Evolutionary conservation across 2,888 invertebrate genomes (phyloP).

Genomic region (Agrilus mali): DNA sequence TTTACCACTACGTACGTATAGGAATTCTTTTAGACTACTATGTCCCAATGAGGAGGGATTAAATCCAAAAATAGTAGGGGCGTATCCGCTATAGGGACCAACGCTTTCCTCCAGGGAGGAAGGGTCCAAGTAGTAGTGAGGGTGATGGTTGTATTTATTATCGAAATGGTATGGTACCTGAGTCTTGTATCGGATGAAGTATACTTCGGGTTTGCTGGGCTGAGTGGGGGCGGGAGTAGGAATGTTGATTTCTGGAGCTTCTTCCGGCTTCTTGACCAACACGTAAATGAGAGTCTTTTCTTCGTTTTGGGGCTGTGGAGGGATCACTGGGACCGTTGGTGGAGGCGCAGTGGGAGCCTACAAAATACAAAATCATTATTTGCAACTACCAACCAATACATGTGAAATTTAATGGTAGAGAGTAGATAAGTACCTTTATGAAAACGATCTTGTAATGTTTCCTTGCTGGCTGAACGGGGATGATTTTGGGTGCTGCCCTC

Average conservation of each 20-base stretch:
- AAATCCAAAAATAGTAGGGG: too few relatives aligned
- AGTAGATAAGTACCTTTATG: slow-evolving; percentile 46
- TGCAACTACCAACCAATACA: background rate
- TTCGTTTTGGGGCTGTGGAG: slow-evolving; percentile 71
- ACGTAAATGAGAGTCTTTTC: slow-evolving; percentile 84
- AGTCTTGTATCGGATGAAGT: slow-evolving; percentile 81
- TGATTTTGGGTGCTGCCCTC: slow-evolving; percentile 48
- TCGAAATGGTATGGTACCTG: slow-evolving; percentile 40
- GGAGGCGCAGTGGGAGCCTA: slow-evolving; percentile 78
- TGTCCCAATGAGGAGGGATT: too few relatives aligned
- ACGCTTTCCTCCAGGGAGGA: too few relatives aligned
- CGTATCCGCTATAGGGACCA: too few relatives aligned
- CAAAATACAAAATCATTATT: slow-evolving; percentile 53
- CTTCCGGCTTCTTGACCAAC: slow-evolving; percentile 78
- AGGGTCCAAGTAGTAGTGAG: too few relatives aligned
- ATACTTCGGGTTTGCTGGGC: slow-evolving; percentile 80
- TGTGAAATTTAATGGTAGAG: too few relatives aligned
- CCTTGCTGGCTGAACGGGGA: slow-evolving; percentile 48
- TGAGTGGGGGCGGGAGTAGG: slow-evolving; percentile 74
- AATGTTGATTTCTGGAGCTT: slow-evolving; percentile 64
- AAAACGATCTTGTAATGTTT: slow-evolving; percentile 78
- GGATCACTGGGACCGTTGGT: slow-evolving; percentile 70
- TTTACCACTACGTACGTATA: too few relatives aligned
- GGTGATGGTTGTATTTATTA: background rate
- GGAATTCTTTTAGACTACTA: too few relatives aligned